phyloP scores from a whole-genome alignment of 1,140 invertebrate species.

The Bombus huntii region DNA sequence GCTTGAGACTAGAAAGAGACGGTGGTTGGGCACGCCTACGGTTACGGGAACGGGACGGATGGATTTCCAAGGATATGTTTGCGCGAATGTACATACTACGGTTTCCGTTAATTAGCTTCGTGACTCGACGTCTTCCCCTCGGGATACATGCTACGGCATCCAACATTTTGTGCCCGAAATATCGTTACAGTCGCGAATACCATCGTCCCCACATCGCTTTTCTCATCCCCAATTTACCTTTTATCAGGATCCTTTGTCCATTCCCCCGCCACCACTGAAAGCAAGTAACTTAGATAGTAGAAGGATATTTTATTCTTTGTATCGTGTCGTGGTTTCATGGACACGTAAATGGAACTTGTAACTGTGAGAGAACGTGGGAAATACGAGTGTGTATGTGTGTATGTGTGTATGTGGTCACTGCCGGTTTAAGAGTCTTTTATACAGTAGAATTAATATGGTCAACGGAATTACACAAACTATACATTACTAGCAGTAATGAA shows the following conservation, averaged over 20 bases:
- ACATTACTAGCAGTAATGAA: background rate
- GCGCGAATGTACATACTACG: background rate
- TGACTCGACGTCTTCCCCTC: background rate
- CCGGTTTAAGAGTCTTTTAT: background rate
- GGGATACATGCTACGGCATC: background rate
- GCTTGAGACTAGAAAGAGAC: background rate
- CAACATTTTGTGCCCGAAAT: background rate
- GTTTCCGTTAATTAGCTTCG: conserved; percentile 33
- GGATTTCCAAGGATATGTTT: conserved; percentile 38
- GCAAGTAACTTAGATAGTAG: no score
- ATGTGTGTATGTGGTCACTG: background rate
- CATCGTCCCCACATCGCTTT: background rate
- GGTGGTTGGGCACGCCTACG: background rate
- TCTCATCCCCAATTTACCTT: background rate
- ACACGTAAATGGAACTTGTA: background rate
- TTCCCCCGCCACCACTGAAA: background rate
- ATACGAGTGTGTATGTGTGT: no score
- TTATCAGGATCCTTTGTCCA: background rate
- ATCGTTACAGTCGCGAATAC: background rate
- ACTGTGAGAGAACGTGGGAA: background rate
- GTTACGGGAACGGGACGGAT: background rate
- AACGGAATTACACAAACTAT: background rate
- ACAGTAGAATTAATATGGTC: background rate
- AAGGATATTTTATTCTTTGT: background rate
- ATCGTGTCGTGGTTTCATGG: background rate